Evolutionary conservation across 2,797 vertebrate genomes (phyloP).

Genomic region (Lerista edwardsae): DNA sequence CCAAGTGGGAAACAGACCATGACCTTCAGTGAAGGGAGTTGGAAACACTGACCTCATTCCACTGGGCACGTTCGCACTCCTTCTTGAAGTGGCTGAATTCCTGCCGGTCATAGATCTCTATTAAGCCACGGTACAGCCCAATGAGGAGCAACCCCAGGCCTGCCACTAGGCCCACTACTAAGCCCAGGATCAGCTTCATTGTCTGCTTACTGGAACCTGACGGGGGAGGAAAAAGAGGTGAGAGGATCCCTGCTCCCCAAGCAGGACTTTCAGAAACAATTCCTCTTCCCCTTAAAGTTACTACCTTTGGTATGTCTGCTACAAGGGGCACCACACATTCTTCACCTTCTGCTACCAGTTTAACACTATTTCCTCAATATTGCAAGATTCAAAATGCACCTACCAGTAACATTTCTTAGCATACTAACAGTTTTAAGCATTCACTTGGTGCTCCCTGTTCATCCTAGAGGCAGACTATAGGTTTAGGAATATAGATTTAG

Average conservation of each 20-base stretch:
- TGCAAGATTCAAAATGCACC: not conserved
- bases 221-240: not conserved
- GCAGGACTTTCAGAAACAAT: not conserved
- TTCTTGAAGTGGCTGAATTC: slow-evolving; percentile 76
- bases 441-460: not conserved
- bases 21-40: not conserved
- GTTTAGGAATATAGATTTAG: not conserved
- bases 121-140: slow-evolving; percentile 66
- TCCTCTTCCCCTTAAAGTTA: not conserved
- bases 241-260: not conserved
- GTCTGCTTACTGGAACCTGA: slow-evolving; percentile 50
- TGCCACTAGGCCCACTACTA: slow-evolving; percentile 59
- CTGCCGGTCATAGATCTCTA: slow-evolving; percentile 75
- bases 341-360: not conserved
- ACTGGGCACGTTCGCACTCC: slow-evolving; percentile 62
- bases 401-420: not conserved
- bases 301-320: too few relatives aligned
- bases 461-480: too few relatives aligned
- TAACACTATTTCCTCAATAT: not conserved
- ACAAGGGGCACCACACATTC: not conserved
- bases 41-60: slow-evolving; percentile 74
- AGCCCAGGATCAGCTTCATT: slow-evolving; percentile 64
- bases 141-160: slow-evolving; percentile 72
- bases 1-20: not conserved
- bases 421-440: not conserved